These are phyloP conservation scores for Phenganax marumi DNA, from an alignment of 92 coral and sea anemone genomes.

Conservation along the genomic window DNA sequence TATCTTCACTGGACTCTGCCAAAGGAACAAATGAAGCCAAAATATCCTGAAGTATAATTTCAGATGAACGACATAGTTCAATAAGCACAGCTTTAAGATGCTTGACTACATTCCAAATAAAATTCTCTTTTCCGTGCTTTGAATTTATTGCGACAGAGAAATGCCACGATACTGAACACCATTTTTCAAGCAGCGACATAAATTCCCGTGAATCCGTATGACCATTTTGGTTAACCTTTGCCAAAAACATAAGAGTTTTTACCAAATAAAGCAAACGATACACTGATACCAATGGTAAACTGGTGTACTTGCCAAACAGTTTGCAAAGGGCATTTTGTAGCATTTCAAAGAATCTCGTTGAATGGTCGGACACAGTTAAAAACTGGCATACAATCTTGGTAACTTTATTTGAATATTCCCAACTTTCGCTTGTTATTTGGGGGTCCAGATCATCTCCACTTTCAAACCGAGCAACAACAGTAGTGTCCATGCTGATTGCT, in stretches of 20 bases:
- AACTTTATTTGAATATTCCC: slow-evolving; percentile 2
- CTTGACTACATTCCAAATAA: background rate
- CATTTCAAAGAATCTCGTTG: slow-evolving; percentile 3
- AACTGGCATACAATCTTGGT: slow-evolving; percentile 13
- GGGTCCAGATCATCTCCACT: background rate
- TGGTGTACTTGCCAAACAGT: slow-evolving; percentile 5
- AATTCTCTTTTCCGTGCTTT: background rate
- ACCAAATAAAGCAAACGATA: slow-evolving; percentile 22
- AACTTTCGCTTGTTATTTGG: slow-evolving; percentile 3
- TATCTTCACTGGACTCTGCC: background rate
- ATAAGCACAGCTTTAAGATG: background rate
- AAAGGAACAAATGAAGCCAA: background rate
- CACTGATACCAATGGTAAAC: slow-evolving; percentile 12
- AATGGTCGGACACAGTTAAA: slow-evolving; percentile 14
- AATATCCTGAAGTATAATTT: background rate
- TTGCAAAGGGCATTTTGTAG: background rate
- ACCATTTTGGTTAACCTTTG: background rate
- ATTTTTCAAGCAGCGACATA: background rate
- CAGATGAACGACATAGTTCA: slow-evolving; percentile 8
- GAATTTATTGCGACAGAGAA: background rate
- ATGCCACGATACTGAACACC: slow-evolving; percentile 28
- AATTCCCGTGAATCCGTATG: background rate
- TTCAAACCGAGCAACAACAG: slow-evolving; percentile 7
- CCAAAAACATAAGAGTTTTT: slow-evolving; percentile 6
- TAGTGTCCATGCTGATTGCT: background rate